A percentile compares a stretch with the other conserved stretches of the same genome.
These are phyloP conservation scores for Meganola albula DNA, from an alignment of 2,888 invertebrate species.

Conservation along the genomic window DNA sequence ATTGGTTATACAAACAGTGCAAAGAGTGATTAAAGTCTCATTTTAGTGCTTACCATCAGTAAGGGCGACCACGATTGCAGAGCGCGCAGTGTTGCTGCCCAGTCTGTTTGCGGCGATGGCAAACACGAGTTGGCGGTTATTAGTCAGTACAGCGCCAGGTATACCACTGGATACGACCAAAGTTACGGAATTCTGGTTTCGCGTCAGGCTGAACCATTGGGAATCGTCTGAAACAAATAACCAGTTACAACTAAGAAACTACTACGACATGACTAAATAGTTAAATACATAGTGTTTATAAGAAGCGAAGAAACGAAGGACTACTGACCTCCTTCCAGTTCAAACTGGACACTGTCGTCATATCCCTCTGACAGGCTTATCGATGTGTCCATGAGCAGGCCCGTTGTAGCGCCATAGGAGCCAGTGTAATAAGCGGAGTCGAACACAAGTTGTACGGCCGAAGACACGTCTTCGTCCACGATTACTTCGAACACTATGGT, in stretches of 20 bases:
- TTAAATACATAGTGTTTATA: no score
- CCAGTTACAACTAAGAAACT: no score
- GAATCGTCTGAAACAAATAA: neutral
- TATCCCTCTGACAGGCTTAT: constrained; percentile 30
- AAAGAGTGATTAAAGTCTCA: neutral
- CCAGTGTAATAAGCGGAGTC: constrained; percentile 31
- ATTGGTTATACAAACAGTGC: neutral
- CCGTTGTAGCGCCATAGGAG: constrained; percentile 20
- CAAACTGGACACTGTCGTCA: constrained; percentile 27
- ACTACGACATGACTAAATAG: no score
- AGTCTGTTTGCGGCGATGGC: neutral
- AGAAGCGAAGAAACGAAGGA: neutral
- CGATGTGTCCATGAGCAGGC: constrained; percentile 23
- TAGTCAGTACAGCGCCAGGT: neutral
- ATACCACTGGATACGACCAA: constrained; percentile 1
- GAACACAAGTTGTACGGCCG: constrained; percentile 16
- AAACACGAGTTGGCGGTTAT: neutral
- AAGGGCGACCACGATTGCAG: neutral
- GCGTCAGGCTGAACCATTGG: neutral
- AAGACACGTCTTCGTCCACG: constrained; percentile 5
- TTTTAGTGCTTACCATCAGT: neutral
- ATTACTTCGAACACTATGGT: constrained; percentile 28
- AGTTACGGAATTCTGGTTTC: neutral
- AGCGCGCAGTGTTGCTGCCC: neutral
- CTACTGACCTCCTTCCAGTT: constrained; percentile 31